Evolutionary conservation across 2,797 vertebrate species (phyloP), one percentile per base, ranked within the genome.

Genomic region (Crenuchus spilurus): DNA sequence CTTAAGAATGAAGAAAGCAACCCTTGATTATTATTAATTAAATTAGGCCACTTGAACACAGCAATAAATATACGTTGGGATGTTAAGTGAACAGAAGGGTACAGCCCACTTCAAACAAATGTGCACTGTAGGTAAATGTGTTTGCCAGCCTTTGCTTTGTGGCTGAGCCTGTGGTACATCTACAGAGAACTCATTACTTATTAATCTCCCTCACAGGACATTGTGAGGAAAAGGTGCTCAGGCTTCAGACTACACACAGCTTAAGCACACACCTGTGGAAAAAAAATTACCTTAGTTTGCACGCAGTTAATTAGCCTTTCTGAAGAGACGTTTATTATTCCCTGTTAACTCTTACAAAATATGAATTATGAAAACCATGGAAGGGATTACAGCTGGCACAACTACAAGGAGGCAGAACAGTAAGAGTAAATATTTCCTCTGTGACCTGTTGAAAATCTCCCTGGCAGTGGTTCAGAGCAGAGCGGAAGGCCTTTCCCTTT

Each of bases 1-100:
- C 86, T 86, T 51, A 57, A 76, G 82, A 89, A 87, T 82, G 80
- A 81, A 79, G 81, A 85, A 84, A 78, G 82, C 78, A 70, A 75
- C 76, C 46, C 86, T 83, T 86, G 86, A 89, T 92, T 88, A 89
- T 88, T 87, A 88, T 89, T 90, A 89, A 92, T 90, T 86, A 72
- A 90, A 90, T 90, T 91, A 91, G 81, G 83, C 76, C 65, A 80
- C 83, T 86, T 83, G 84, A 84, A 82, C 70, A 58, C 74, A 70
- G 82, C 68, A 77, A 49, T 85, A 88, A 87, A 88, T 85, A 85
- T 84, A 65, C 70, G 69, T 79, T 46, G 28, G 75, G 65, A 79
- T 84, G 77, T 85, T 81, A 73, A 77, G 75, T 65, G 68, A 76
- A 58, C 30, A 65, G 62, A 71, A 82, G 82, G 76, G 30, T 18